phyloP scores from a whole-genome alignment of 2,113 vertebrate genomes.

The Neoarius graeffei region DNA sequence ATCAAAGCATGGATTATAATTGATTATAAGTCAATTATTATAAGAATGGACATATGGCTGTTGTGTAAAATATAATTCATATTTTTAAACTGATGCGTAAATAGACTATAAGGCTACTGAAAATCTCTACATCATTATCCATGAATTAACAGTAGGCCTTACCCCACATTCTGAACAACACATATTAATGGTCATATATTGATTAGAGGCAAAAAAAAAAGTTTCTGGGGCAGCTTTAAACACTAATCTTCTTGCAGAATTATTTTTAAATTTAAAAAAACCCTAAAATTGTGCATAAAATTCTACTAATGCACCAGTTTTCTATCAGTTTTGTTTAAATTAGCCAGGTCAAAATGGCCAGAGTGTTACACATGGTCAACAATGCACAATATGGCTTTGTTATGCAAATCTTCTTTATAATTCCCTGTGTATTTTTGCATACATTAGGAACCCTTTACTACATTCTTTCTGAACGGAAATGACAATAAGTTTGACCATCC shows the following conservation, averaged over 20 bases:
- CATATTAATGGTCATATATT: not conserved
- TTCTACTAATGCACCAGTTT: not conserved
- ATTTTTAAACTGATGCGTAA: not conserved
- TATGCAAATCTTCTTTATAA: not conserved
- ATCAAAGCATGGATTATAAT: not conserved
- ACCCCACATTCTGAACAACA: not conserved
- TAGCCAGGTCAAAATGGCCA: not conserved
- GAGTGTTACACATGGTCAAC: not conserved
- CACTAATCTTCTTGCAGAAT: not conserved
- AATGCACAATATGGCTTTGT: not conserved
- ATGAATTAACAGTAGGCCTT: not conserved
- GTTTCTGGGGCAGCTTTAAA: not conserved
- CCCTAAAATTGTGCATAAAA: not conserved
- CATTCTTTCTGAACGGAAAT: slow-evolving; percentile 96
- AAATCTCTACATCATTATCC: not conserved
- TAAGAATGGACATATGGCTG: not conserved
- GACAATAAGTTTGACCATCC: slow-evolving; percentile 95
- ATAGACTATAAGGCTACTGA: not conserved
- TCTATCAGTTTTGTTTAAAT: not conserved
- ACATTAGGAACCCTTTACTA: slow-evolving; percentile 92
- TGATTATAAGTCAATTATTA: not conserved
- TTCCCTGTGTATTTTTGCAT: not conserved
- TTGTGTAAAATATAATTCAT: not conserved
- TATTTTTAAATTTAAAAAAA: too few species aligned
- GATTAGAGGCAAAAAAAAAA: not conserved